Evolutionary conservation across 2,797 vertebrate genomes (phyloP).

Genomic region (Falco novaeseelandiae): DNA sequence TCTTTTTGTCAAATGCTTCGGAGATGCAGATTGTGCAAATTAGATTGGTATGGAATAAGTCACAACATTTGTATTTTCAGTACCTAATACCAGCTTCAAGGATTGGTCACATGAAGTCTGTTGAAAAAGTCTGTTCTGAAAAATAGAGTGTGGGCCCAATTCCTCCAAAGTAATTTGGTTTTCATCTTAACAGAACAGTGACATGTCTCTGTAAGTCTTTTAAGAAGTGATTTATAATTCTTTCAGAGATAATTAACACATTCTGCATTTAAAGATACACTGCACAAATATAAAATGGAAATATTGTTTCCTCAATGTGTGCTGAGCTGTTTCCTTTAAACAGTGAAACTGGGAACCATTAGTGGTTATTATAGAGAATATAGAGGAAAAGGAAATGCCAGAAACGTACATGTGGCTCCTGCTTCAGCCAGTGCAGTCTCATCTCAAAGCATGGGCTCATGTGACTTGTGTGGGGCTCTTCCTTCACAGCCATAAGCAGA

Average conservation of each 20-base stretch:
- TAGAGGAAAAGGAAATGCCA: background rate
- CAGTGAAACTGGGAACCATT: background rate
- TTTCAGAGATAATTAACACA: background rate
- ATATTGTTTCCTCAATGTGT: background rate
- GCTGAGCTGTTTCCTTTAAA: background rate
- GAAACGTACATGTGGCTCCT: background rate
- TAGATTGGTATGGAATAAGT: background rate
- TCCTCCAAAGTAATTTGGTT: background rate
- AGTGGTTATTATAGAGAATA: background rate
- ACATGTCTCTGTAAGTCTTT: background rate
- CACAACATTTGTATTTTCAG: background rate
- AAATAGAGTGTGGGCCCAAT: background rate
- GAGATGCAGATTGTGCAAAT: background rate
- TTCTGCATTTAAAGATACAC: background rate
- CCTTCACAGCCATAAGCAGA: background rate
- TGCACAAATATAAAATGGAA: rapidly evolving
- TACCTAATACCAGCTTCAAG: background rate
- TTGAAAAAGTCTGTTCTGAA: background rate
- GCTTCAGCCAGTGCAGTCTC: background rate
- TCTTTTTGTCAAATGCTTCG: background rate
- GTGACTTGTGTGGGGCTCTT: background rate
- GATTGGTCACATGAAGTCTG: background rate
- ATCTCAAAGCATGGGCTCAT: rapidly evolving
- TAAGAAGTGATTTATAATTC: background rate
- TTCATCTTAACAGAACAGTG: background rate